A percentile compares a stretch with the other conserved stretches of the same genome.
phyloP scores from a whole-genome alignment of 2,888 invertebrate genomes.

The Perizoma flavofasciatum region DNA sequence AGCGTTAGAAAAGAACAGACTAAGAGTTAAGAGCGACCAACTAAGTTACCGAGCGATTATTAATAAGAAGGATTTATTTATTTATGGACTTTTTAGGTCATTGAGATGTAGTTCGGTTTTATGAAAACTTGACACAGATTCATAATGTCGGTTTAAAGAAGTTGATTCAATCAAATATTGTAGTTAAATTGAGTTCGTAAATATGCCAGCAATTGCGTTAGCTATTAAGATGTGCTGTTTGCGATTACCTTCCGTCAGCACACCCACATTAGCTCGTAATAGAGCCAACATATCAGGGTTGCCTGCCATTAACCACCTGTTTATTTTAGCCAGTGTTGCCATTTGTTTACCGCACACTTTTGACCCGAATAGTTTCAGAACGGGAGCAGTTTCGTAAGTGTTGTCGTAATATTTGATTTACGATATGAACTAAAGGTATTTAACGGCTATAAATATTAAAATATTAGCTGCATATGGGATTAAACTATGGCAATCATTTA shows the following conservation, averaged over 20 bases:
- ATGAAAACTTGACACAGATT: too few relatives aligned
- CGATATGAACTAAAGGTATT: conserved; percentile 35
- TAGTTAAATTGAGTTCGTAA: conserved; percentile 1
- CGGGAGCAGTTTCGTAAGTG: conserved; percentile 38
- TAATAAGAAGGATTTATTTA: too few relatives aligned
- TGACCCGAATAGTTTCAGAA: conserved; percentile 33
- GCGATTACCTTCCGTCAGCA: conserved; percentile 9
- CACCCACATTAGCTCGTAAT: neutral
- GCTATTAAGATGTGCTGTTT: conserved; percentile 4
- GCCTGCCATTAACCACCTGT: conserved; percentile 10
- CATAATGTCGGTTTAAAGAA: neutral
- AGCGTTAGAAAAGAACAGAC: too few relatives aligned
- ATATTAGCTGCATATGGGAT: conserved; percentile 18
- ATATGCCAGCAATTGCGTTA: neutral
- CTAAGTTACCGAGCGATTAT: too few relatives aligned
- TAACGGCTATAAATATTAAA: conserved; percentile 32
- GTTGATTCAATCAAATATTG: neutral
- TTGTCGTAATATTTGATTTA: conserved; percentile 41
- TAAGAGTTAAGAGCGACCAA: too few relatives aligned
- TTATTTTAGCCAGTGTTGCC: conserved; percentile 8
- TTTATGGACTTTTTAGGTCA: too few relatives aligned
- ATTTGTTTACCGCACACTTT: conserved; percentile 17
- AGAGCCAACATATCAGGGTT: conserved; percentile 7
- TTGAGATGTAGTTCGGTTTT: too few relatives aligned
- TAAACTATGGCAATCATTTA: conserved; percentile 22